Percentiles rank a stretch among this genome's conserved stretches.
Conservation (phyloP, 2,797 vertebrate genomes). For the Pangasius larnaudii region DNA sequence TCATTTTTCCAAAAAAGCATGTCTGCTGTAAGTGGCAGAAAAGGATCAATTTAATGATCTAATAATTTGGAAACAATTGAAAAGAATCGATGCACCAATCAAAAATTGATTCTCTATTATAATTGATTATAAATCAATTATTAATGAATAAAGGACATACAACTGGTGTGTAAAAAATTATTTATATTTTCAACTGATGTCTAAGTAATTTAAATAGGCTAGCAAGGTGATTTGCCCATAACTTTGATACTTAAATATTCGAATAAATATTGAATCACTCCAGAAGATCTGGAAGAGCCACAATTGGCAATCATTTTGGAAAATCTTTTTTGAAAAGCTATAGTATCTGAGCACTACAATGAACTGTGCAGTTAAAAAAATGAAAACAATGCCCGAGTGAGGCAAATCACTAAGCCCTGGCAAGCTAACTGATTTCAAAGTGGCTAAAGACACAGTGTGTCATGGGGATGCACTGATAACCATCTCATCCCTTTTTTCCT, state of each 20-base stretch:
- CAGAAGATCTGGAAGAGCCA: not conserved
- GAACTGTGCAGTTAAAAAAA: not conserved
- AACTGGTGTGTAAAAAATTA: not conserved
- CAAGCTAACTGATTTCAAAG: constrained; percentile 40
- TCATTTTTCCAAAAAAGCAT: not conserved
- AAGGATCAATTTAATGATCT: not conserved
- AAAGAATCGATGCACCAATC: not conserved
- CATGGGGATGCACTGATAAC: constrained; percentile 58
- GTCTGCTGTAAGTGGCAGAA: not conserved
- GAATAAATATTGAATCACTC: not conserved
- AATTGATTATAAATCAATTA: not conserved
- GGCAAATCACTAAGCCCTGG: constrained; percentile 15
- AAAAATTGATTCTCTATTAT: not conserved
- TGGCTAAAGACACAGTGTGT: constrained; percentile 47
- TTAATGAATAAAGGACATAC: not conserved
- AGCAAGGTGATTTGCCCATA: not conserved
- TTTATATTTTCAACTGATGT: not conserved
- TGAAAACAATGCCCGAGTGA: constrained; percentile 32
- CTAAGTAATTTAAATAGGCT: not conserved
- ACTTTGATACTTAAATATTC: not conserved
- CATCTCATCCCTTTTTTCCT: constrained; percentile 64
- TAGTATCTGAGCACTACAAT: not conserved
- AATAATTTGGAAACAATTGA: not conserved
- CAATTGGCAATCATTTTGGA: not conserved
- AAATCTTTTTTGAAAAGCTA: not conserved